These are phyloP conservation scores for Orgyia antiqua DNA, from an alignment of 2,888 invertebrate species.

Conservation along the genomic window DNA sequence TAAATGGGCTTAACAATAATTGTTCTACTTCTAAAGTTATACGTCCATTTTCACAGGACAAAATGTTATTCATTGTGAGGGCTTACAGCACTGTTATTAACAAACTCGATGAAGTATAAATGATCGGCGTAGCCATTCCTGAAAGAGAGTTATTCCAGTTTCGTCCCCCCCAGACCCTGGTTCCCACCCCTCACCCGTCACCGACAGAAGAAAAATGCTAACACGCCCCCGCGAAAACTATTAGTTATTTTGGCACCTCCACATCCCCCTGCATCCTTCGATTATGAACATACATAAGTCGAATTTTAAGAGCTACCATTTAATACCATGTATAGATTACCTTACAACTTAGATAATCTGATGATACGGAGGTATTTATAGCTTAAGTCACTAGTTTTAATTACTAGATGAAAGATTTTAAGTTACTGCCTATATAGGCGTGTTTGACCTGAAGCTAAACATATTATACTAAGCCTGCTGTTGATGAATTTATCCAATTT, in stretches of 20 bases:
- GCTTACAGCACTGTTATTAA: constrained; percentile 51
- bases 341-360: no score
- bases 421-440: no score
- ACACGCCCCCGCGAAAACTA: constrained; percentile 78
- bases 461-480: no score
- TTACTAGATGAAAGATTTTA: no score
- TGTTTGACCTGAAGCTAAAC: no score
- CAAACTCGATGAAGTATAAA: constrained; percentile 73
- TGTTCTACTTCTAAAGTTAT: no score
- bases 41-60: constrained; percentile 23
- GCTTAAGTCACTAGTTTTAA: no score
- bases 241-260: constrained; percentile 78
- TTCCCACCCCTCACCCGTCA: constrained; percentile 53
- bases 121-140: constrained; percentile 68
- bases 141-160: constrained; percentile 57
- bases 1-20: no score
- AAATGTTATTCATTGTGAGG: constrained; percentile 26
- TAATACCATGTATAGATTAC: no score
- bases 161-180: constrained; percentile 27
- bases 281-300: constrained; percentile 58
- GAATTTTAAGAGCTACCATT: constrained; percentile 29
- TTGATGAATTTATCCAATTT: no score
- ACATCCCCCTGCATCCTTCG: constrained; percentile 52
- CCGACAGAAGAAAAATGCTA: constrained; percentile 78
- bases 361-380: no score